phyloP scores from a whole-genome alignment of 1,140 invertebrate species.

The Diorhabda carinulata region DNA sequence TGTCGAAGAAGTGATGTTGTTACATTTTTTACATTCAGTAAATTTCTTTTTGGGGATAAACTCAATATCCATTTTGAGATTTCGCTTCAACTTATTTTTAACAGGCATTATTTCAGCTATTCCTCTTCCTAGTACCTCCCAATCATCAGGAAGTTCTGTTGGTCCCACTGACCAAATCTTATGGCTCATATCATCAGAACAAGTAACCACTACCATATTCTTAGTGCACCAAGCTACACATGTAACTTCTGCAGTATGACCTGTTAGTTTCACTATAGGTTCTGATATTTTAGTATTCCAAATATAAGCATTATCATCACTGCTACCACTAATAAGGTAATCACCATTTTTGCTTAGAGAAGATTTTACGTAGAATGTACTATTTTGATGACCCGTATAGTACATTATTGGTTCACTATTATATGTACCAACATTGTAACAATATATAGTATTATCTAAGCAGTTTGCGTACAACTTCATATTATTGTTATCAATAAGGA shows the following conservation, averaged over 20 bases:
- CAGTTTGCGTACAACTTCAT: slow-evolving; percentile 78
- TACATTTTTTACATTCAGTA: slow-evolving; percentile 31
- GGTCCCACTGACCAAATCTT: slow-evolving; percentile 69
- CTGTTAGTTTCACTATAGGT: slow-evolving; percentile 64
- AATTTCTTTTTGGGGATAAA: slow-evolving; percentile 27
- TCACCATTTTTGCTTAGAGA: slow-evolving; percentile 72
- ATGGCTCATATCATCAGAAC: slow-evolving; percentile 73
- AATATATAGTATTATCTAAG: slow-evolving; percentile 81
- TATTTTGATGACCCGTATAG: slow-evolving; percentile 68
- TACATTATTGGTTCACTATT: slow-evolving; percentile 59
- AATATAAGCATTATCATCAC: slow-evolving; percentile 78
- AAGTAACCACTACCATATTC: slow-evolving; percentile 65
- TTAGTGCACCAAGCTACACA: slow-evolving; percentile 72
- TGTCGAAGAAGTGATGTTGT: slow-evolving; percentile 17
- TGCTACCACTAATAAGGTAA: slow-evolving; percentile 79
- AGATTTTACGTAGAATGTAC: slow-evolving; percentile 79
- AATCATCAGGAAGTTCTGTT: slow-evolving; percentile 53
- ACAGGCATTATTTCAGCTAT: slow-evolving; percentile 51
- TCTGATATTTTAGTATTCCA: slow-evolving; percentile 66
- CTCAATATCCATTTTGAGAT: not conserved
- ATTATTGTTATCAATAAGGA: slow-evolving; percentile 65
- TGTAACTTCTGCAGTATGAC: slow-evolving; percentile 79
- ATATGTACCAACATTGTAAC: slow-evolving; percentile 73
- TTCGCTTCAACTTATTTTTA: slow-evolving; percentile 12
- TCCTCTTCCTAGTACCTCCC: slow-evolving; percentile 51